Percentiles rank a stretch among this genome's conserved stretches.
phyloP scores from a whole-genome alignment of 2,888 invertebrate species.

The Trypoxylon attenuatum region DNA sequence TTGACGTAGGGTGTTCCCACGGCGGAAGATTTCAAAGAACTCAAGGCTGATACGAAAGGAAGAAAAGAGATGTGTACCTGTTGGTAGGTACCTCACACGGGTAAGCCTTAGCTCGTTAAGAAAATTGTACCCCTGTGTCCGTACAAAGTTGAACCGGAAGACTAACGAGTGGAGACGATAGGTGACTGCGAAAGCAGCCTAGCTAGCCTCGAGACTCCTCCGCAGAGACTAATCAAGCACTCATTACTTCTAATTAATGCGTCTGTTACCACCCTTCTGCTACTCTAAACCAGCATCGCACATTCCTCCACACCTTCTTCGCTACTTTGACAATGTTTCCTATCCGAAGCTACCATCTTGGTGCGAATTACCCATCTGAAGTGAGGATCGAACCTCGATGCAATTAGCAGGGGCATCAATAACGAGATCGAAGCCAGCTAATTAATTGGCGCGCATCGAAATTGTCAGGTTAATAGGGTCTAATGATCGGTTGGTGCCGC shows the following conservation, averaged over 20 bases:
- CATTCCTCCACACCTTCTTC: no score
- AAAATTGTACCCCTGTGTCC: slow-evolving; percentile 51
- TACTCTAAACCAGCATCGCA: neutral
- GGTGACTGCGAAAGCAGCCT: no score
- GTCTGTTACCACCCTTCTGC: neutral
- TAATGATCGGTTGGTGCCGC: slow-evolving; percentile 7
- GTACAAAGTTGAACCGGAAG: slow-evolving; percentile 16
- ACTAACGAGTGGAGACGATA: slow-evolving; percentile 29
- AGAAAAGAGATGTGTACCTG: slow-evolving; percentile 25
- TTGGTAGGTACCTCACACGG: slow-evolving; percentile 5
- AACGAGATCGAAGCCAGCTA: no score
- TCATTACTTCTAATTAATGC: neutral
- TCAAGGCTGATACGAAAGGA: slow-evolving; percentile 35
- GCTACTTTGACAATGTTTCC: no score
- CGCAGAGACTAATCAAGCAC: neutral
- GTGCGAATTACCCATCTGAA: neutral
- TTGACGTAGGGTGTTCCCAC: slow-evolving; percentile 18
- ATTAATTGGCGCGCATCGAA: no score
- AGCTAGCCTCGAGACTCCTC: neutral
- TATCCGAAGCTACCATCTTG: neutral
- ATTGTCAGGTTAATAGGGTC: no score
- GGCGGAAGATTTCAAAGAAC: slow-evolving; percentile 30
- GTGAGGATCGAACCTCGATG: no score
- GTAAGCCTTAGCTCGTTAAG: slow-evolving; percentile 56
- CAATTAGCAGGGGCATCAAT: no score